A percentile compares a stretch with the other conserved stretches of the same genome.
Evolutionary conservation across 2,888 invertebrate species (phyloP).

Genomic region (Nycteola revayana): DNA sequence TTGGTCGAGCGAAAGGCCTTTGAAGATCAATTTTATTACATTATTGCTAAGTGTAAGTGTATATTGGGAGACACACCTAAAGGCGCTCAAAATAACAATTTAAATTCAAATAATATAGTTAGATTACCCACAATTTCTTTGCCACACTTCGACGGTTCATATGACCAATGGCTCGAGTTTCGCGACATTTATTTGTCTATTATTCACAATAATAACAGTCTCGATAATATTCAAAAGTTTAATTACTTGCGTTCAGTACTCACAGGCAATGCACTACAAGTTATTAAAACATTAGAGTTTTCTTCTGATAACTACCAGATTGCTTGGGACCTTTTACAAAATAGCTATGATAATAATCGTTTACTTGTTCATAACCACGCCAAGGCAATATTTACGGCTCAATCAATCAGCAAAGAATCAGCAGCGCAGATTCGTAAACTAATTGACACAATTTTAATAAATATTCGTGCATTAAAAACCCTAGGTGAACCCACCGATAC

Average conservation of each 20-base stretch:
- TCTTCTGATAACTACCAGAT: constrained; percentile 11
- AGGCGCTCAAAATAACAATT: background rate
- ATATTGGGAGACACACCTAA: background rate
- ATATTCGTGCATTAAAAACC: no score
- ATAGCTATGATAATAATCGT: constrained; percentile 14
- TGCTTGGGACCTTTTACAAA: constrained; percentile 12
- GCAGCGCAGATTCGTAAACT: constrained; percentile 13
- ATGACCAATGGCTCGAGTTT: constrained; percentile 25
- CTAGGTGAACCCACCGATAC: no score
- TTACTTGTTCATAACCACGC: constrained; percentile 12
- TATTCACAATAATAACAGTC: constrained; percentile 12
- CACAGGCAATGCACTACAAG: constrained; percentile 9
- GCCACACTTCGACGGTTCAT: constrained; percentile 24
- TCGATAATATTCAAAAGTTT: constrained; percentile 19
- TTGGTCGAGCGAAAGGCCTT: background rate
- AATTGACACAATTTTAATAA: constrained; percentile 19
- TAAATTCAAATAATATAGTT: constrained; percentile 18
- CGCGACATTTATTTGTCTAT: constrained; percentile 15
- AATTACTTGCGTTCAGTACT: constrained; percentile 20
- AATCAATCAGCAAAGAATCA: constrained; percentile 19
- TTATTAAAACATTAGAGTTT: constrained; percentile 18
- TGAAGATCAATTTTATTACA: background rate
- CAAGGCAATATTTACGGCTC: constrained; percentile 14
- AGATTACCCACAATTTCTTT: constrained; percentile 15
- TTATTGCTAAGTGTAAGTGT: background rate